These are phyloP conservation scores for Lasius fuliginosus DNA, from an alignment of 2,888 invertebrate genomes.

Conservation along the genomic window DNA sequence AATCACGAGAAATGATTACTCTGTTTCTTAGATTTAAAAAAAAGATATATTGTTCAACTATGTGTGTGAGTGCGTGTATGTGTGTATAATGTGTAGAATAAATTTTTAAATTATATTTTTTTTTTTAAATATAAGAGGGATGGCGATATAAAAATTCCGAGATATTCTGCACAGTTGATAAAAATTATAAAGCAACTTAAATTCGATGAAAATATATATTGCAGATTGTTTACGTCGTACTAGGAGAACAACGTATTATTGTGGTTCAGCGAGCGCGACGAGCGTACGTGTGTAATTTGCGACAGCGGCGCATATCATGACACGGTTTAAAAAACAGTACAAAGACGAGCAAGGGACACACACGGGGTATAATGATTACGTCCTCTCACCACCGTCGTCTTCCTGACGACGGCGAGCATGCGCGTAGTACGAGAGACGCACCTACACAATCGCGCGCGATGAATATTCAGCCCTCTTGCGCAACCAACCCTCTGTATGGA, in stretches of 20 bases:
- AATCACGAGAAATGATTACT: not conserved
- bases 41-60: not conserved
- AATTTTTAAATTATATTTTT: not conserved
- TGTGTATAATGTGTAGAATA: not conserved
- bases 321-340: slow-evolving; percentile 45
- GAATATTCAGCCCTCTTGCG: slow-evolving; percentile 46
- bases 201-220: slow-evolving; percentile 7
- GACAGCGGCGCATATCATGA: slow-evolving; percentile 6
- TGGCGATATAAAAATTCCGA: not conserved
- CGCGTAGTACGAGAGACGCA: slow-evolving; percentile 29
- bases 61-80: no score
- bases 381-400: slow-evolving; percentile 32
- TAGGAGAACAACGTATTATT: slow-evolving; percentile 7
- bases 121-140: not conserved
- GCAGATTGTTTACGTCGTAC: slow-evolving; percentile 18
- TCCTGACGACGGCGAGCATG: slow-evolving; percentile 41
- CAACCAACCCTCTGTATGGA: slow-evolving; percentile 50
- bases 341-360: slow-evolving; percentile 32
- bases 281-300: slow-evolving; percentile 46
- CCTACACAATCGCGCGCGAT: slow-evolving; percentile 33
- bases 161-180: not conserved
- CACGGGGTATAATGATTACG: slow-evolving; percentile 53
- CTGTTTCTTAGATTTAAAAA: not conserved
- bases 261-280: slow-evolving; percentile 21
- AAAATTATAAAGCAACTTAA: not conserved